phyloP scores from a whole-genome alignment of 2,113 vertebrate species.

The Cacatua alba region DNA sequence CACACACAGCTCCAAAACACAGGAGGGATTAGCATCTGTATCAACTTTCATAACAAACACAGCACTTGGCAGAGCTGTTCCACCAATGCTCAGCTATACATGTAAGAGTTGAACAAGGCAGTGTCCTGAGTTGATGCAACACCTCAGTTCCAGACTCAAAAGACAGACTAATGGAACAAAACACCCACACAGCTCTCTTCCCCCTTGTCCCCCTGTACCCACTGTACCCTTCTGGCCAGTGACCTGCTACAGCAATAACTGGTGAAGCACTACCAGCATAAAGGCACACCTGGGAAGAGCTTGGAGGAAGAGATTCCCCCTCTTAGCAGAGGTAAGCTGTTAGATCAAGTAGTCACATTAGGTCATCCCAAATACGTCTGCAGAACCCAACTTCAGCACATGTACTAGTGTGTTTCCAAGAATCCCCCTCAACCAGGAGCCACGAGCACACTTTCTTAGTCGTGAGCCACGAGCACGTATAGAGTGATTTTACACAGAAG shows the following conservation, averaged over 20 bases:
- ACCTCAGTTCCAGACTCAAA: background rate
- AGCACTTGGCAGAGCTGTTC: background rate
- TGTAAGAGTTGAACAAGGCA: background rate
- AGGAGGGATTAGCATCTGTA: background rate
- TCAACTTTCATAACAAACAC: background rate
- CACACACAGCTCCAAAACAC: background rate
- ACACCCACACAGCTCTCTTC: background rate
- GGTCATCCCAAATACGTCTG: fast-evolving
- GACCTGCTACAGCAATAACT: background rate
- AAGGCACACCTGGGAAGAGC: background rate
- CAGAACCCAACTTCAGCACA: background rate
- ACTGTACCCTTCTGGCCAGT: background rate
- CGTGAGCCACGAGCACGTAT: background rate
- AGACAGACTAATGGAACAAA: background rate
- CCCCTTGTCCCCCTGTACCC: background rate
- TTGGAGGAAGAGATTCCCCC: background rate
- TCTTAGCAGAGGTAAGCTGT: background rate
- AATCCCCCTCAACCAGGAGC: background rate
- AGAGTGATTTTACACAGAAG: background rate
- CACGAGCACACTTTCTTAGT: too few relatives aligned
- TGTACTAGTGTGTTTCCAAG: fast-evolving
- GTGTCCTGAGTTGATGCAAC: fast-evolving
- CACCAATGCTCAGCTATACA: background rate
- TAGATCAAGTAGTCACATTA: fast-evolving
- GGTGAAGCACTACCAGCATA: fast-evolving